Evolutionary conservation across 2,888 invertebrate species (phyloP), one percentile per base, ranked within the genome.

Genomic region (Nemotelus pantherinus): DNA sequence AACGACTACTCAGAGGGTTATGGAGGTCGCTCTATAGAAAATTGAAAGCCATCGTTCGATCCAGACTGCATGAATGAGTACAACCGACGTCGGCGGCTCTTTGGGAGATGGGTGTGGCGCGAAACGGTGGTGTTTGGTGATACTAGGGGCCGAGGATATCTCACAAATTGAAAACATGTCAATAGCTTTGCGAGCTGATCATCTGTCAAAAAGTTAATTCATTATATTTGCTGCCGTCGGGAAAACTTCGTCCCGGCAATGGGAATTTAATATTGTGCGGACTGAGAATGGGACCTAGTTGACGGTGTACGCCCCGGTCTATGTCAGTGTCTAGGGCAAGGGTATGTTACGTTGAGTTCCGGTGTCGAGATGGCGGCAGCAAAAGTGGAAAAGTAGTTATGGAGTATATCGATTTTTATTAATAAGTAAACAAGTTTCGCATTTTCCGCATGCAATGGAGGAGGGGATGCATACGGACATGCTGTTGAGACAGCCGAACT

Each of bases 201-300:
- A 75, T 63, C 75, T 75, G 75, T 75, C 75, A 75, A 64, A 74
- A 64, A 75, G 64, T 75, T 75, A 75, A 75, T 75, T 75, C 75
- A 75, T 75, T 75, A 75, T 74, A 41, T 74, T 74, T 5, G 2
- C 45, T 65, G 43, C 6, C 50, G 41, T 25, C 39, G 55, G 43
- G 57, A 47, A 68, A 48, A 39, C 25, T 25, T 25, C 25, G 67
- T 68, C 25, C 48, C 65, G 47, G 67, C n/a, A 50, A 68, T 68
- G 39, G 67, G 67, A 68, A 48, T 68, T 68, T 68, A 68, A 68
- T 68, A 68, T 48, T 50, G 48, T 10, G 10, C n/a, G 5, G 41
- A 65, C 50, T 48, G 67, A 50, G 7, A 48, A 2, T 39, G 39
- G 25, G 41, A 43, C 3, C 41, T 25, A n/a, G 9, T n/a, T 58